Conservation (phyloP, 2,113 vertebrate genomes). For the Marmota monax region DNA sequence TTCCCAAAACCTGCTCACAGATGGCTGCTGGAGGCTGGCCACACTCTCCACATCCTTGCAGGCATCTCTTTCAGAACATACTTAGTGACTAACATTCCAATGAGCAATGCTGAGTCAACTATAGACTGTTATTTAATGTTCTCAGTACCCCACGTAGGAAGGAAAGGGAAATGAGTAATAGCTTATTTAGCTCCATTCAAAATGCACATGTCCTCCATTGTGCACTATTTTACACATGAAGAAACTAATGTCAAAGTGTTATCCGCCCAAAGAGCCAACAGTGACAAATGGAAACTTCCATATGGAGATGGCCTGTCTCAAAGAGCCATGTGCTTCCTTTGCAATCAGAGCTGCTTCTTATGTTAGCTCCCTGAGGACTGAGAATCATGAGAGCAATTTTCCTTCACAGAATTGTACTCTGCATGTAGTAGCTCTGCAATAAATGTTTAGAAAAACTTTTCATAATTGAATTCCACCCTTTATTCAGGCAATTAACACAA, state of each 20-base stretch:
- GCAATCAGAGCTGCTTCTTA: not conserved
- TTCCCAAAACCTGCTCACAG: not conserved
- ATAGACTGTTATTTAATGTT: not conserved
- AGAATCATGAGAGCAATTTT: not conserved
- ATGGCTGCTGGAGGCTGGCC: not conserved
- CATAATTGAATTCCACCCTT: not conserved
- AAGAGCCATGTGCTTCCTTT: not conserved
- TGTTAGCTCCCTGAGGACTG: not conserved
- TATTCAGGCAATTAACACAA: not conserved
- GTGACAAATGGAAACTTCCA: not conserved
- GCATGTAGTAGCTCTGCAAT: not conserved
- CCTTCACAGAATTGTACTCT: not conserved
- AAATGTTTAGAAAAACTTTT: not conserved
- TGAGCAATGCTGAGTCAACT: constrained; percentile 11
- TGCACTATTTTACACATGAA: not conserved
- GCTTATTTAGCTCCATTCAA: not conserved
- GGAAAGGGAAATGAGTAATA: constrained; percentile 57
- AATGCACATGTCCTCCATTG: not conserved
- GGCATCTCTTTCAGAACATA: not conserved
- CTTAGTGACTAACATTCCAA: constrained; percentile 31
- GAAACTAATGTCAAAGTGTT: not conserved
- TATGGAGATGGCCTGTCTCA: not conserved
- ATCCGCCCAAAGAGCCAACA: not conserved
- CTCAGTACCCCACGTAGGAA: not conserved
- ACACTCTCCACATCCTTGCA: not conserved